These are phyloP conservation scores for Agrotis clavis DNA, from an alignment of 2,888 invertebrate species.

Conservation along the genomic window DNA sequence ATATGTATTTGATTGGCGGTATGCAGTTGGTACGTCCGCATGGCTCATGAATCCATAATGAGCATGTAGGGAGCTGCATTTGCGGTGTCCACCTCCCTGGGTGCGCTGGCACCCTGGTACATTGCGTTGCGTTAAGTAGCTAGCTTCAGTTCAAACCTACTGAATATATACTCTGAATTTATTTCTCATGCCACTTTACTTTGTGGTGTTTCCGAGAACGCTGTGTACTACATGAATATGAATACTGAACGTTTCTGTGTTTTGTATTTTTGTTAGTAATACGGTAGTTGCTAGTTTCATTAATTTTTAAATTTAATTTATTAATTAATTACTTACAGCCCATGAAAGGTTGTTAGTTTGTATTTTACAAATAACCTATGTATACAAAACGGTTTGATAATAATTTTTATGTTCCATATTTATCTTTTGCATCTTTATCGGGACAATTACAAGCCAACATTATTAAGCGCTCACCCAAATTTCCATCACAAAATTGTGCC, in stretches of 20 bases:
- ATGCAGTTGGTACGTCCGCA: slow-evolving; percentile 71
- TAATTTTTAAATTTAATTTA: no score
- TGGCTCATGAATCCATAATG: slow-evolving; percentile 83
- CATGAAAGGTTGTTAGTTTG: no score
- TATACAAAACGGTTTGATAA: no score
- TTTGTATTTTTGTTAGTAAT: slow-evolving; percentile 14
- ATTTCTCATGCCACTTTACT: slow-evolving; percentile 52
- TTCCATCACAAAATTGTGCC: slow-evolving; percentile 46
- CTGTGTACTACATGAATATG: slow-evolving; percentile 55
- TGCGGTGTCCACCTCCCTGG: slow-evolving; percentile 68
- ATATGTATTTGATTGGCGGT: slow-evolving; percentile 74
- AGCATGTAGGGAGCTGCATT: slow-evolving; percentile 77
- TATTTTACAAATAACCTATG: no score
- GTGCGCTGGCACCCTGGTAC: slow-evolving; percentile 53
- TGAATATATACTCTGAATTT: slow-evolving; percentile 53
- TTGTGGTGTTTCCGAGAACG: slow-evolving; percentile 46
- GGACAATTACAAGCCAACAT: slow-evolving; percentile 18
- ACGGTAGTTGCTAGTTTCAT: not conserved
- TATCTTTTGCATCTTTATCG: not conserved
- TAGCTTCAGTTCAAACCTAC: slow-evolving; percentile 41
- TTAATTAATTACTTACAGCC: no score
- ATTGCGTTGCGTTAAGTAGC: slow-evolving; percentile 65
- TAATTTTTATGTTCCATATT: no score
- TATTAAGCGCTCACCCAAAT: slow-evolving; percentile 48
- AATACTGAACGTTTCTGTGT: slow-evolving; percentile 36